Percentiles rank a stretch among this genome's conserved stretches.
Evolutionary conservation across 1,140 invertebrate species (phyloP).

Genomic region (Metaphire vulgaris): DNA sequence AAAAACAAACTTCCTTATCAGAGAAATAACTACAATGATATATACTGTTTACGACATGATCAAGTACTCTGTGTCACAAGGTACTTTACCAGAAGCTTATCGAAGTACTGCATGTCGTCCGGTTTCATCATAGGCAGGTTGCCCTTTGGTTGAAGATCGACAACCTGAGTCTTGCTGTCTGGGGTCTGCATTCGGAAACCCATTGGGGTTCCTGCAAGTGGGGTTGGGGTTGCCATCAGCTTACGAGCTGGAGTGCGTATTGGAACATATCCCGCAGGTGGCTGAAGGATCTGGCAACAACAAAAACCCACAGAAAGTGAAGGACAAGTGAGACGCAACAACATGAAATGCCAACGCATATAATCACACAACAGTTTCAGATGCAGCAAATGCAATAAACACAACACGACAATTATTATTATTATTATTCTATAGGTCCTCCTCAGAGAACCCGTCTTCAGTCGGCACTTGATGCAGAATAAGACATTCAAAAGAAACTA

Average conservation of each 20-base stretch:
- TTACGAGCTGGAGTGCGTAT: slow-evolving; percentile 95
- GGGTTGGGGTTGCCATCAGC: slow-evolving; percentile 93
- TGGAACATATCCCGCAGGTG: slow-evolving; percentile 91
- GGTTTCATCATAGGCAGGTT: slow-evolving; percentile 98
- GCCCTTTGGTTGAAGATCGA: slow-evolving; percentile 92
- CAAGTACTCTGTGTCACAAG: too few relatives aligned
- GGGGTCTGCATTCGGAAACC: slow-evolving; percentile 83
- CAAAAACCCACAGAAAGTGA: background rate
- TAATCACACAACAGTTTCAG: background rate
- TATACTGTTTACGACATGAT: too few relatives aligned
- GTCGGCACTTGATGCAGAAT: too few relatives aligned
- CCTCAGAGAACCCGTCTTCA: too few relatives aligned
- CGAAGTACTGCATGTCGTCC: slow-evolving; percentile 99
- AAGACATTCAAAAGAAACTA: too few relatives aligned
- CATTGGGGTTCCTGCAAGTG: slow-evolving; percentile 76
- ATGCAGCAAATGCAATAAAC: too few relatives aligned
- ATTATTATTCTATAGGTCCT: too few relatives aligned
- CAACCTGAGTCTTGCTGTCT: slow-evolving; percentile 66
- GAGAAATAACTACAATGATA: too few relatives aligned
- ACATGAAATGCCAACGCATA: background rate
- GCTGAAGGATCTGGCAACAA: slow-evolving; percentile 62
- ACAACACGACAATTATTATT: too few relatives aligned
- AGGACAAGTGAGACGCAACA: background rate
- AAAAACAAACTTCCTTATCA: background rate
- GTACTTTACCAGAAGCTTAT: slow-evolving; percentile 82